A percentile compares a stretch with the other conserved stretches of the same genome.
phyloP scores from a whole-genome alignment of 2,113 vertebrate species.

The Pomatostomus ruficeps region DNA sequence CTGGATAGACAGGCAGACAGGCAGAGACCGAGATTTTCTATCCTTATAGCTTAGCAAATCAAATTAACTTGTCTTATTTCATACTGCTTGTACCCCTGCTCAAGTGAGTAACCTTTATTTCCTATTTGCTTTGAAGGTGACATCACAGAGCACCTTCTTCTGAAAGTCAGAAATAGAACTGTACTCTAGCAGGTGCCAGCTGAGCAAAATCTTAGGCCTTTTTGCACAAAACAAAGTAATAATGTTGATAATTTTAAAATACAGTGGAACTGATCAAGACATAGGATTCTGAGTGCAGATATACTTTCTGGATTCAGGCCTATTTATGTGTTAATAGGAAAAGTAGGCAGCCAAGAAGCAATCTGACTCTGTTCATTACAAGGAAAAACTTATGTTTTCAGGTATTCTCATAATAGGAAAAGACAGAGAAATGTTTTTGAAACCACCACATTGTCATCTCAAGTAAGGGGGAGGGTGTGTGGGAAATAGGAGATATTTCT shows the following conservation, averaged over 20 bases:
- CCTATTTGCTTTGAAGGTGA: background rate
- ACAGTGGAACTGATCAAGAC: background rate
- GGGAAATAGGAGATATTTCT: background rate
- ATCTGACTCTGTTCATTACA: background rate
- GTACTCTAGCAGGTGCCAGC: background rate
- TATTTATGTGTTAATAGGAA: background rate
- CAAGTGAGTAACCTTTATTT: background rate
- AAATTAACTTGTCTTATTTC: background rate
- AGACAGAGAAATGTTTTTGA: background rate
- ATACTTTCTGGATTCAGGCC: background rate
- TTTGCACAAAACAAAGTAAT: background rate
- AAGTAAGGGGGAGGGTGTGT: rapidly evolving
- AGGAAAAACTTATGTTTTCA: background rate
- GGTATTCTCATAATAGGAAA: background rate
- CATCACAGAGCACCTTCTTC: background rate
- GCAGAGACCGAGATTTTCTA: background rate
- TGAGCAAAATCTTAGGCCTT: background rate
- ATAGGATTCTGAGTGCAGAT: background rate
- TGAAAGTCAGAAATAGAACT: background rate
- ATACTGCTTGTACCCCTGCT: background rate
- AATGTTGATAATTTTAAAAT: background rate
- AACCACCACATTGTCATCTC: background rate
- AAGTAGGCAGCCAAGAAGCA: background rate
- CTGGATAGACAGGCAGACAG: background rate
- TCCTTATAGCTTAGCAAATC: background rate